A percentile compares a stretch with the other conserved stretches of the same genome.
Evolutionary conservation across 2,888 invertebrate genomes (phyloP).

Genomic region (Melinaea menophilus): DNA sequence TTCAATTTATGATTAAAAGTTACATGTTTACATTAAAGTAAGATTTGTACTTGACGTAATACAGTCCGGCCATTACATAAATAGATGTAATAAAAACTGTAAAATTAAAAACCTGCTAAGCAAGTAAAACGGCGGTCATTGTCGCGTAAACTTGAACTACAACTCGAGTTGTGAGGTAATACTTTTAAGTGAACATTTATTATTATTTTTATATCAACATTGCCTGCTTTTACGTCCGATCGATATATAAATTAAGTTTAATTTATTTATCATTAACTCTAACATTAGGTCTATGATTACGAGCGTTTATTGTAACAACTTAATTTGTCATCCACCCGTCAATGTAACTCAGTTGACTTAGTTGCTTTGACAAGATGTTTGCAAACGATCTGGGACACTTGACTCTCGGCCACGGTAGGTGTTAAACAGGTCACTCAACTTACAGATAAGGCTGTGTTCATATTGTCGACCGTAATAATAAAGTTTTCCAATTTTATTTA

Average conservation of each 20-base stretch:
- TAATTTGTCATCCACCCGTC: too few species aligned
- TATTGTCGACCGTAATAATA: neutral
- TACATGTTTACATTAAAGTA: too few species aligned
- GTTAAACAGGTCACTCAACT: conserved; percentile 32
- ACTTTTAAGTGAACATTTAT: conserved; percentile 13
- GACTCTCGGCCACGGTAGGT: conserved; percentile 32
- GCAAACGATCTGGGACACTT: conserved; percentile 57
- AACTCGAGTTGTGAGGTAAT: conserved; percentile 20
- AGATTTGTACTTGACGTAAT: neutral
- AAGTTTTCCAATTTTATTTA: neutral
- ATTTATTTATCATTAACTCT: too few species aligned
- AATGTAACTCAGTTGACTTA: neutral
- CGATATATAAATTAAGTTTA: too few species aligned
- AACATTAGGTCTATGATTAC: too few species aligned
- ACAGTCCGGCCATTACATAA: neutral
- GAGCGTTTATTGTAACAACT: too few species aligned
- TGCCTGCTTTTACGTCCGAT: neutral
- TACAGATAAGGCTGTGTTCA: conserved; percentile 2
- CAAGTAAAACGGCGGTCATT: conserved; percentile 61
- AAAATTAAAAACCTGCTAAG: conserved; percentile 54
- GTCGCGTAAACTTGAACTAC: conserved; percentile 52
- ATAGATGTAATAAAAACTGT: conserved; percentile 38
- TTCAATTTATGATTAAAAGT: too few species aligned
- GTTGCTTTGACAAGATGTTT: conserved; percentile 63
- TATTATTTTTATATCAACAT: neutral